A percentile compares a stretch with the other conserved stretches of the same genome.
Evolutionary conservation across 2,113 vertebrate species (phyloP).

Genomic region (Rana temporaria): DNA sequence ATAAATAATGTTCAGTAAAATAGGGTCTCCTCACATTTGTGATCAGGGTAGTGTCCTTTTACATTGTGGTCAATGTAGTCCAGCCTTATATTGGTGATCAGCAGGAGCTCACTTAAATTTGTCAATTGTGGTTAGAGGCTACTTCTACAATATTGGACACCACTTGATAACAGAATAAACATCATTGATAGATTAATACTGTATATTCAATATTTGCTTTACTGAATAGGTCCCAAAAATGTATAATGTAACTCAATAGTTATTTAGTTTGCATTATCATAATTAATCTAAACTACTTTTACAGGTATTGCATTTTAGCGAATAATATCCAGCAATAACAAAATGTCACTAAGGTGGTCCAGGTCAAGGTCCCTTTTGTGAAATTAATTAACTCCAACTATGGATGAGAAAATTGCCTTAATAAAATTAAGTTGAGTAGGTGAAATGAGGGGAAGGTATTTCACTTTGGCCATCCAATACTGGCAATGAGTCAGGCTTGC

Average conservation of each 20-base stretch:
- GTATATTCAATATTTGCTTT: no score
- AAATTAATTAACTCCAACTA: neutral
- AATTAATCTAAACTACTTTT: slow-evolving; percentile 3
- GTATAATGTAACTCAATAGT: neutral
- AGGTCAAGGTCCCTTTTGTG: neutral
- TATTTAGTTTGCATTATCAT: neutral
- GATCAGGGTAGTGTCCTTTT: no score
- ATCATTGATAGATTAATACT: no score
- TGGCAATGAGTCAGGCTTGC: slow-evolving; percentile 24
- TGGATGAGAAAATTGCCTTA: neutral
- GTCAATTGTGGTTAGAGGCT: no score
- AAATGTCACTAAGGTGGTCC: neutral
- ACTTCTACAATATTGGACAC: no score
- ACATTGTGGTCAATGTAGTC: no score
- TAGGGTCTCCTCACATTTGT: no score
- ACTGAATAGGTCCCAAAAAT: no score
- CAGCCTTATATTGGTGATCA: no score
- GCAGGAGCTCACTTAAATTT: no score
- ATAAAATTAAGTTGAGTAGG: neutral
- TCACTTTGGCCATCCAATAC: slow-evolving; percentile 11
- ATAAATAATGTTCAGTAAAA: no score
- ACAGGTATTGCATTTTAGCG: neutral
- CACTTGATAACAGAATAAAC: no score
- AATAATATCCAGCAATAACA: neutral
- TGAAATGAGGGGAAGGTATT: neutral